Conservation (phyloP, 2,797 vertebrate species). For the Xenopus petersii region DNA sequence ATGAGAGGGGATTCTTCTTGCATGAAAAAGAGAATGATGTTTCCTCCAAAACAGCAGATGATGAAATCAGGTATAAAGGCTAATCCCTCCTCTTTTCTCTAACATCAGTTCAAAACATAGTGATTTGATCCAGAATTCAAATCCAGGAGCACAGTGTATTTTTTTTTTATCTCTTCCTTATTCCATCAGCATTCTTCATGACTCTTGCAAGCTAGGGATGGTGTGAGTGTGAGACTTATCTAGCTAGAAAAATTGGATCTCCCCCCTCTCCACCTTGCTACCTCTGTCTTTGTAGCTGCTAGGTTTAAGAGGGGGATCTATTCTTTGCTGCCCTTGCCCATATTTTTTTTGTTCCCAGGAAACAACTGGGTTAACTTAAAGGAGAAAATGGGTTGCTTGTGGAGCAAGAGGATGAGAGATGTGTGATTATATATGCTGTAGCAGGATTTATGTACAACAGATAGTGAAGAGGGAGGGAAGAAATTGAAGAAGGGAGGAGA, state of each 20-base stretch:
- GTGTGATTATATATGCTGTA: constrained; percentile 43
- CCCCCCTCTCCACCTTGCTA: constrained; percentile 26
- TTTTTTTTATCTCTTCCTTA: constrained; percentile 7
- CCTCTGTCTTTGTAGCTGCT: constrained; percentile 18
- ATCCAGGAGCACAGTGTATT: constrained; percentile 6
- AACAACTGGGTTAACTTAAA: constrained; percentile 34
- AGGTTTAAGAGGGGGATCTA: background rate
- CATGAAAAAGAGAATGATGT: constrained; percentile 12
- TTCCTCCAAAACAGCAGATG: constrained; percentile 4
- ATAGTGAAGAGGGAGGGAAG: constrained; percentile 45
- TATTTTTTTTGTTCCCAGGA: constrained; percentile 23
- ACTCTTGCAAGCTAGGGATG: constrained; percentile 18
- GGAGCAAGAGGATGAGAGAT: constrained; percentile 32
- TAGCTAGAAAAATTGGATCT: constrained; percentile 33
- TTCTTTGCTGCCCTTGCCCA: constrained; percentile 6
- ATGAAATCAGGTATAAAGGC: constrained; percentile 10
- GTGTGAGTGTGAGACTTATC: constrained; percentile 12
- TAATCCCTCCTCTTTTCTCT: constrained; percentile 26
- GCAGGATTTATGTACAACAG: constrained; percentile 37
- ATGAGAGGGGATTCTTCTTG: constrained; percentile 16
- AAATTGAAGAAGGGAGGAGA: constrained; percentile 46
- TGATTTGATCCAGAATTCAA: constrained; percentile 8
- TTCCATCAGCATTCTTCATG: constrained; percentile 36
- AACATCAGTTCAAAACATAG: constrained; percentile 23
- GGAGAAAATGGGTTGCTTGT: constrained; percentile 29